These are phyloP conservation scores for Mionectes olivaceus DNA, from an alignment of 2,797 vertebrate species.

Conservation along the genomic window DNA sequence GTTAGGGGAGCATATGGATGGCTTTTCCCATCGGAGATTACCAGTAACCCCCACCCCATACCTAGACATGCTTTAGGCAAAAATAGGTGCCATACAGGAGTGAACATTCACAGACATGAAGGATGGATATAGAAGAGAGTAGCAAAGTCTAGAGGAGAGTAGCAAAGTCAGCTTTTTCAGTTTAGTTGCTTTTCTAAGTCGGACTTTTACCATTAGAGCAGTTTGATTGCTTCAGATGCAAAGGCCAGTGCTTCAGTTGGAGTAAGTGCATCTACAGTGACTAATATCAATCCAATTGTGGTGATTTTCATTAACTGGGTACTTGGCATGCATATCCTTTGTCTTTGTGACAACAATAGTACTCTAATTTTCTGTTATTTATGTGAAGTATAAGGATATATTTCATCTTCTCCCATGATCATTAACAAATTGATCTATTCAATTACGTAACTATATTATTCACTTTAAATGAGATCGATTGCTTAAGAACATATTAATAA, in stretches of 20 bases:
- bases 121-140: background rate
- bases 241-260: background rate
- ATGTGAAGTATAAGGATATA: background rate
- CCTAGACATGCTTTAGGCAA: accelerated
- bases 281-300: background rate
- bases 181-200: background rate
- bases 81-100: accelerated
- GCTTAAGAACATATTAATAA: background rate
- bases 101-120: accelerated
- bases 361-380: slow-evolving; percentile 25
- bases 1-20: accelerated
- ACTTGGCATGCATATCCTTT: slow-evolving; percentile 1
- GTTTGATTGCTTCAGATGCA: background rate
- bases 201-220: background rate
- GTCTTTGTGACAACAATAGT: background rate
- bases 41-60: accelerated
- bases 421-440: background rate
- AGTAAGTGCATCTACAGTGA: background rate
- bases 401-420: background rate
- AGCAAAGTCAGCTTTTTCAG: background rate
- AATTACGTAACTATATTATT: background rate
- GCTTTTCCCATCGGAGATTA: background rate
- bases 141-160: background rate
- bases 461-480: background rate
- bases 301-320: background rate